Evolutionary conservation across 2,113 vertebrate species (phyloP), one percentile per base, ranked within the genome.

Genomic region (Salvator merianae): DNA sequence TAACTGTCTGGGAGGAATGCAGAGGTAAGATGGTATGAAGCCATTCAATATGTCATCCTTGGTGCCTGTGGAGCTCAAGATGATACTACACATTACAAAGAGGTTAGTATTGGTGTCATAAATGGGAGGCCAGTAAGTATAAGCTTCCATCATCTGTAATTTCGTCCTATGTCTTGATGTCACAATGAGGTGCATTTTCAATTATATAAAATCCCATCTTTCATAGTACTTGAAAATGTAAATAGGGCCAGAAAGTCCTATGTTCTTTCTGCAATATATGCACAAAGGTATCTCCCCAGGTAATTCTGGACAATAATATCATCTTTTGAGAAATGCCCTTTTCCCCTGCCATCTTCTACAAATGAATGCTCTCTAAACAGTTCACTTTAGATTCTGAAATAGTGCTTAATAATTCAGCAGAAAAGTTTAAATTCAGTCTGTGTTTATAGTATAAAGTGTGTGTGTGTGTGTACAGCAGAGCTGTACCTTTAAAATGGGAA

Each of bases 401-500:
- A 7, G 47, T 32, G 2, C 40, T 93, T 91, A 94, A 94, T 93
- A 91, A 93, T 94, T 94, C 76, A 93, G 83, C 2, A 84, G 70
- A 82, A 91, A 92, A 93, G 77, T 92, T 91, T 92, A 91, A 93
- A 94, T 92, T 93, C 86, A 93, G 72, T 83, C 85, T 82, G 88
- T 79, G 66, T 66, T 81, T 85, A 76, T 82, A 88, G 13, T 81
- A 89, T 89, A 88, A 76, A 47, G 0, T 38, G 50, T 80, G 77
- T 59, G 0, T 38, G 50, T 80, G 77, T 59, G 55, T 84, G 71
- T 94, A 91, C 83, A 72, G 65, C 85, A 84, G 81, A 84, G 86
- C 87, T 81, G 53, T 92, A 86, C 89, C 90, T 94, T 89, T 88
- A 84, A 92, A 93, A 91, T 91, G 75, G 77, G 91, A 91, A 88